A percentile compares a stretch with the other conserved stretches of the same genome.
phyloP scores from a whole-genome alignment of 2,888 invertebrate species.

The Orchesellides sinensis region DNA sequence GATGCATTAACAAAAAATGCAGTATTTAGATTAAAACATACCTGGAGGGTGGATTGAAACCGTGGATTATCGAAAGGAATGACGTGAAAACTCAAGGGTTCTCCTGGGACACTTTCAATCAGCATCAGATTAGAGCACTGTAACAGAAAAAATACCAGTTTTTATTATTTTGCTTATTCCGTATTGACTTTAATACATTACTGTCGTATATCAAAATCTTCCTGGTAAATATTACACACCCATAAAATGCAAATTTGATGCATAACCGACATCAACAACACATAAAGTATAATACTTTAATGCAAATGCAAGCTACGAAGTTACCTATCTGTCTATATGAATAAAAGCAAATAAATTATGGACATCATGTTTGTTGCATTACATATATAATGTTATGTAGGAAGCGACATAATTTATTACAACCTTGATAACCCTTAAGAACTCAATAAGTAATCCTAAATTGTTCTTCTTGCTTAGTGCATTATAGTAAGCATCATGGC shows the following conservation, averaged over 20 bases:
- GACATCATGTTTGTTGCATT: conserved; percentile 10
- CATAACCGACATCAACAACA: conserved; percentile 7
- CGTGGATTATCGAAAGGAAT: conserved; percentile 97
- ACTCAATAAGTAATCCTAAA: conserved; percentile 54
- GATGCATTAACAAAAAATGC: too few species aligned
- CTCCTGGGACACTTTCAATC: conserved; percentile 95
- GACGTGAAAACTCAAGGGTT: conserved; percentile 96
- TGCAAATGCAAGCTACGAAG: not conserved
- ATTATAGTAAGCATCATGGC: not conserved
- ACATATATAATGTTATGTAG: conserved; percentile 1
- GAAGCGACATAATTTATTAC: conserved; percentile 59
- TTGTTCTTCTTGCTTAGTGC: not conserved
- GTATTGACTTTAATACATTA: not conserved
- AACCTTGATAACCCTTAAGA: conserved; percentile 62
- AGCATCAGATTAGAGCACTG: conserved; percentile 98
- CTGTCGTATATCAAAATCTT: not conserved
- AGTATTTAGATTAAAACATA: conserved; percentile 75
- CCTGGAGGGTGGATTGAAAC: conserved; percentile 91
- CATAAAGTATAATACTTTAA: too few species aligned
- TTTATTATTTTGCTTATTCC: not conserved
- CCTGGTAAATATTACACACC: conserved; percentile 40
- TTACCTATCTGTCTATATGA: not conserved
- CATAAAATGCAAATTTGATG: conserved; percentile 34
- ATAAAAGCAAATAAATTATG: conserved; percentile 44
- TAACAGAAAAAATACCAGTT: conserved; percentile 74